These are phyloP conservation scores for Patiria miniata DNA, from an alignment of 35 echinoderm and acorn worm species.

Conservation along the genomic window DNA sequence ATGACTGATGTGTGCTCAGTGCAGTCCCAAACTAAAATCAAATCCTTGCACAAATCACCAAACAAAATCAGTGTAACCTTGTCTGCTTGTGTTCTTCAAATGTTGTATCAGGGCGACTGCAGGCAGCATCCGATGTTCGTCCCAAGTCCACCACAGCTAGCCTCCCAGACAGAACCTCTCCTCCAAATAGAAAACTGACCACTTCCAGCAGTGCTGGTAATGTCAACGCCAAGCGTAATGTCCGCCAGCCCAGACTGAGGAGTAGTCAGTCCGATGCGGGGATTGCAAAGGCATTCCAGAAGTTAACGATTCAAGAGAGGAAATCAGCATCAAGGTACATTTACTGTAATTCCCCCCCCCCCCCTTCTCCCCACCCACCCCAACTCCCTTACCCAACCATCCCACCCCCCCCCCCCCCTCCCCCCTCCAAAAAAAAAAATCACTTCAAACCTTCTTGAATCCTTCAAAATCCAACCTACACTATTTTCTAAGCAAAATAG, in stretches of 20 bases:
- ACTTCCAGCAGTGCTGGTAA: constrained; percentile 75
- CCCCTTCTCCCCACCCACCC: neutral
- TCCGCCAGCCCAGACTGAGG: constrained; percentile 46
- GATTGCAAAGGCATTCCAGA: constrained; percentile 64
- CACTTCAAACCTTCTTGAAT: too few relatives aligned
- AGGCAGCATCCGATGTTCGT: neutral
- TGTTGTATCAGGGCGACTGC: neutral
- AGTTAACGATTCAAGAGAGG: constrained; percentile 60
- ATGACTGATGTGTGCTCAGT: too few relatives aligned
- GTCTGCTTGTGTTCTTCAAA: neutral
- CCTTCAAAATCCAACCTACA: neutral
- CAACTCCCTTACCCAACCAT: too few relatives aligned
- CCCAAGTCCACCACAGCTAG: constrained; percentile 5
- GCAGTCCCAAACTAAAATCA: too few relatives aligned
- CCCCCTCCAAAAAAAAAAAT: too few relatives aligned
- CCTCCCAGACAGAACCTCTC: neutral
- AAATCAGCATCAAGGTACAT: constrained; percentile 37
- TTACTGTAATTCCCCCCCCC: neutral
- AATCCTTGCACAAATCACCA: too few relatives aligned
- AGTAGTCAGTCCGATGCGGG: constrained; percentile 14
- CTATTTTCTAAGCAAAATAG: too few relatives aligned
- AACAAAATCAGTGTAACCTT: too few relatives aligned
- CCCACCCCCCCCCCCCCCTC: too few relatives aligned
- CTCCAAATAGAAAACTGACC: constrained; percentile 19
- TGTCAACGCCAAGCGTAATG: constrained; percentile 66